Percentiles rank a stretch among this genome's conserved stretches.
These are phyloP conservation scores for Hoplias malabaricus DNA, from an alignment of 2,113 vertebrate genomes.

Conservation along the genomic window DNA sequence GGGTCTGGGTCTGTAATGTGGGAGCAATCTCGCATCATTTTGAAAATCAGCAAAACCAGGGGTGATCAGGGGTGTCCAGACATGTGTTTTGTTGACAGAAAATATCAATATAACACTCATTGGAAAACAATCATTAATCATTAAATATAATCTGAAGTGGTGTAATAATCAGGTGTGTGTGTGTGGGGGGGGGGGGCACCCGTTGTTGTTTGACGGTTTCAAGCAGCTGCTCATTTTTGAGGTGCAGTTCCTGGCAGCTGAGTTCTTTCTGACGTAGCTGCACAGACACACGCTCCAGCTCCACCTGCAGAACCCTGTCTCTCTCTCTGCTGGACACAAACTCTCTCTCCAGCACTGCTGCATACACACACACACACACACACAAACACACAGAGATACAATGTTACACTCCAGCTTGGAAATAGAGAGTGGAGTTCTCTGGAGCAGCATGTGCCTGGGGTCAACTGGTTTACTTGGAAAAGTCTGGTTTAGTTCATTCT, in stretches of 20 bases:
- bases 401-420: background rate
- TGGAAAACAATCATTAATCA: no score
- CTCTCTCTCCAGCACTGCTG: conserved; percentile 67
- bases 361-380: conserved; percentile 20
- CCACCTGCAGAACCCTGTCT: conserved; percentile 62
- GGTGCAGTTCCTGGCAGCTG: conserved; percentile 59
- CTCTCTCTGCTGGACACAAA: conserved; percentile 61
- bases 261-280: conserved; percentile 64
- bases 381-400: background rate
- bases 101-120: no score
- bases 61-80: no score
- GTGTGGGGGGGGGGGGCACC: background rate
- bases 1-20: no score
- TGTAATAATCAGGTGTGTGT: background rate
- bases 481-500: no score
- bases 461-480: no score
- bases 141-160: background rate
- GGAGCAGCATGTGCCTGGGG: no score
- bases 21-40: no score
- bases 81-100: no score
- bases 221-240: conserved; percentile 58
- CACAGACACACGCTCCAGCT: conserved; percentile 53
- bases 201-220: conserved; percentile 21
- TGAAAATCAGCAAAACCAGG: no score
- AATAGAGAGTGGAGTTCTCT: no score